These are phyloP conservation scores for Leptopterna dolabrata DNA, from an alignment of 2,888 invertebrate species.

Conservation along the genomic window DNA sequence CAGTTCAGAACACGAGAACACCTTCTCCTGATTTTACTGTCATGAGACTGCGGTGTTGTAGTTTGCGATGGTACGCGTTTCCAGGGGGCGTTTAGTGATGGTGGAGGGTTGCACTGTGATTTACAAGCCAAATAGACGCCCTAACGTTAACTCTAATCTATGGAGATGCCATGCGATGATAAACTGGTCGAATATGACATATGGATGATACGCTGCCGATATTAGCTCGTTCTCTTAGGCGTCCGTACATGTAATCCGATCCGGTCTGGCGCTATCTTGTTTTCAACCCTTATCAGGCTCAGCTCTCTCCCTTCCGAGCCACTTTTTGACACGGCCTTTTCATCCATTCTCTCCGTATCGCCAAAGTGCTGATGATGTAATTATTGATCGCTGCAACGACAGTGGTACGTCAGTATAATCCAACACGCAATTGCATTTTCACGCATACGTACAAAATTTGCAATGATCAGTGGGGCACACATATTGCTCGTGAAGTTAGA, in stretches of 20 bases:
- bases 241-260: neutral
- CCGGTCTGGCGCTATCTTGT: neutral
- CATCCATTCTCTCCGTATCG: neutral
- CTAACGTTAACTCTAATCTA: neutral
- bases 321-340: neutral
- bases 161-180: neutral
- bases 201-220: neutral
- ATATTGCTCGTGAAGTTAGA: too few species aligned
- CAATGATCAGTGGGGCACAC: too few species aligned
- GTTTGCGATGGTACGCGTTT: neutral
- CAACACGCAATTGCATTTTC: too few species aligned
- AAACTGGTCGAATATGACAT: conserved; percentile 3
- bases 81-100: neutral
- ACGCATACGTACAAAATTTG: too few species aligned
- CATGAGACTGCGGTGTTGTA: neutral
- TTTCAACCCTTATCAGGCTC: neutral
- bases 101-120: neutral
- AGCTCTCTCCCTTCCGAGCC: neutral
- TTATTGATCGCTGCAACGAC: neutral
- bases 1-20: too few species aligned
- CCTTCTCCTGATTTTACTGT: neutral
- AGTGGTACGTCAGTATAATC: neutral
- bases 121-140: conserved; percentile 7
- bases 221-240: neutral
- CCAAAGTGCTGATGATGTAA: neutral